Evolutionary conservation across 2,113 vertebrate genomes (phyloP).

Genomic region (Romanogobio albipinnatus): DNA sequence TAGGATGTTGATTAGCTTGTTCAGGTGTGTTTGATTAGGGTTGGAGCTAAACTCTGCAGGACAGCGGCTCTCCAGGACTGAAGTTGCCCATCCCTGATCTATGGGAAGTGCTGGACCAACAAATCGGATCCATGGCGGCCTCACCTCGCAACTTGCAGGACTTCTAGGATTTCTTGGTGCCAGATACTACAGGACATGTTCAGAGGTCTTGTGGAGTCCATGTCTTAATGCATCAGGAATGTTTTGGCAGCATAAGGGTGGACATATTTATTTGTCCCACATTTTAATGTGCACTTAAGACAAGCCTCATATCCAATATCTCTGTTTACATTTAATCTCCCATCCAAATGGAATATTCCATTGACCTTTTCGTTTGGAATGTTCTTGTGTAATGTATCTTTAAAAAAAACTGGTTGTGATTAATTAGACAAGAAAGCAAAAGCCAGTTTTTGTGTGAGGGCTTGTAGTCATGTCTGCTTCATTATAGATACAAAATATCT

Average conservation of each 20-base stretch:
- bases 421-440: background rate
- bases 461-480: background rate
- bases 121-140: too few species aligned
- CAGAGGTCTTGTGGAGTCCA: too few species aligned
- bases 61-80: background rate
- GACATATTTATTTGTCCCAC: too few species aligned
- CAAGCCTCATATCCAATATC: background rate
- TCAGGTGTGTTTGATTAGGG: background rate
- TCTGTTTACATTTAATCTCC: background rate
- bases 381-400: background rate
- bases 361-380: background rate
- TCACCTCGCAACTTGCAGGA: too few species aligned
- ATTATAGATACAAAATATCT: background rate
- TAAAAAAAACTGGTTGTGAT: background rate
- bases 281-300: too few species aligned
- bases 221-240: too few species aligned
- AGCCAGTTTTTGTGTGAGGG: background rate
- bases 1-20: background rate
- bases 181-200: too few species aligned
- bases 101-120: too few species aligned
- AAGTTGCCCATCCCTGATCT: too few species aligned
- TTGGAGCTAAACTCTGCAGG: background rate
- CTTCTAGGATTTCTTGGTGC: too few species aligned
- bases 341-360: background rate
- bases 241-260: too few species aligned